Percentiles rank a stretch among this genome's conserved stretches.
These are phyloP conservation scores for Henricia sp. DNA, from an alignment of 53 echinoderm and acorn worm species.

Conservation along the genomic window DNA sequence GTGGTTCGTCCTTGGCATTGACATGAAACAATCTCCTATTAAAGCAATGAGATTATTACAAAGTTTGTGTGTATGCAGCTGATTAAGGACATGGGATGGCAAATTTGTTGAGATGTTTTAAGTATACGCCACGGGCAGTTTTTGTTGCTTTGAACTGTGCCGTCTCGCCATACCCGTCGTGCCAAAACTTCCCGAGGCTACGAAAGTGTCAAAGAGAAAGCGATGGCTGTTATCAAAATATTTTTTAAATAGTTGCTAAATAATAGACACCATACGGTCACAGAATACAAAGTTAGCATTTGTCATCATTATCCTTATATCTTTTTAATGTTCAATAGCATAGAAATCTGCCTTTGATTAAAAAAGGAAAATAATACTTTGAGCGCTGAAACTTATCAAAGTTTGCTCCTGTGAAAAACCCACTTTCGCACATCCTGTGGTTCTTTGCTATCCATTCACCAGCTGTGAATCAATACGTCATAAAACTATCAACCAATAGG, in stretches of 20 bases:
- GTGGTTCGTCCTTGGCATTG: no score
- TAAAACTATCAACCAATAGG: background rate
- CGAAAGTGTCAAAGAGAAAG: constrained; percentile 22
- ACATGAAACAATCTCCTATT: no score
- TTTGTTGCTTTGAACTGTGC: constrained; percentile 2
- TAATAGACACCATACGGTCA: constrained; percentile 34
- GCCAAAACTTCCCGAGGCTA: constrained; percentile 12
- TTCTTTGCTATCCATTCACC: no score
- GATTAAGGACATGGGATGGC: no score
- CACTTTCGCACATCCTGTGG: no score
- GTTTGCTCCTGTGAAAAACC: background rate
- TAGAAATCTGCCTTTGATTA: no score
- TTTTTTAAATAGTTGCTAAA: constrained; percentile 20
- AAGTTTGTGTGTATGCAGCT: constrained; percentile 22
- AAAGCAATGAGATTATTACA: no score
- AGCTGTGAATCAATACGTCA: constrained; percentile 3
- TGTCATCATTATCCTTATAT: no score
- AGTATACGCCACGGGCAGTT: constrained; percentile 14
- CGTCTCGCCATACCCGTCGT: background rate
- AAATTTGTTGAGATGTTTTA: background rate
- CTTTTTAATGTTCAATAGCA: no score
- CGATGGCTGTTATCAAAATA: constrained; percentile 33
- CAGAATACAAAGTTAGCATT: background rate
- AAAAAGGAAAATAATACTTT: background rate
- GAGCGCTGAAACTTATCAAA: background rate